Evolutionary conservation across 2,888 invertebrate species (phyloP).

Genomic region (Tribolium freemani): DNA sequence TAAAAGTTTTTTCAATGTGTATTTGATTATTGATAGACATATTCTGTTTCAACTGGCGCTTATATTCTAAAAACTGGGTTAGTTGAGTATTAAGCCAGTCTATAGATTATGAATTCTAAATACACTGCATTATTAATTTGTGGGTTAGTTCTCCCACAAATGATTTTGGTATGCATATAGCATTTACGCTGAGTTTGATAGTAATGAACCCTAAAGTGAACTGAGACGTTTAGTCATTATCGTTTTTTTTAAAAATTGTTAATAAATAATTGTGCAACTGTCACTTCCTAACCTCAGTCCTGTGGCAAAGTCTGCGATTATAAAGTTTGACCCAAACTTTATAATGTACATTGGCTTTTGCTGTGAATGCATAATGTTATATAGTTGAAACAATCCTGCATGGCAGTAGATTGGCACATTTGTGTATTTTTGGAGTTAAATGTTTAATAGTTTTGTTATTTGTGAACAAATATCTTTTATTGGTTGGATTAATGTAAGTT

Average conservation of each 20-base stretch:
- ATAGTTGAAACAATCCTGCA: background rate
- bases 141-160: background rate
- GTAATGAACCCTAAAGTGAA: background rate
- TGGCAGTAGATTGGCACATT: background rate
- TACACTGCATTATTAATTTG: background rate
- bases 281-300: background rate
- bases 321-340: constrained; percentile 20
- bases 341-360: constrained; percentile 9
- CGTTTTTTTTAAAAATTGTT: background rate
- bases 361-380: constrained; percentile 4
- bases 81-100: too few relatives aligned
- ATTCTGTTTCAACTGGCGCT: too few relatives aligned
- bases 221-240: background rate
- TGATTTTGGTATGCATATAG: background rate
- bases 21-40: too few relatives aligned
- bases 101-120: too few relatives aligned
- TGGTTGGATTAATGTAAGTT: background rate
- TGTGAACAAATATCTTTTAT: background rate
- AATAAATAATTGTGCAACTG: background rate
- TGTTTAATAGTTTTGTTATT: background rate
- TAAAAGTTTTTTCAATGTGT: too few relatives aligned
- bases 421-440: background rate
- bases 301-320: background rate
- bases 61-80: too few relatives aligned
- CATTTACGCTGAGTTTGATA: background rate